These are phyloP conservation scores for Lytechinus variegatus DNA, from an alignment of 35 echinoderm and acorn worm species.

Conservation along the genomic window DNA sequence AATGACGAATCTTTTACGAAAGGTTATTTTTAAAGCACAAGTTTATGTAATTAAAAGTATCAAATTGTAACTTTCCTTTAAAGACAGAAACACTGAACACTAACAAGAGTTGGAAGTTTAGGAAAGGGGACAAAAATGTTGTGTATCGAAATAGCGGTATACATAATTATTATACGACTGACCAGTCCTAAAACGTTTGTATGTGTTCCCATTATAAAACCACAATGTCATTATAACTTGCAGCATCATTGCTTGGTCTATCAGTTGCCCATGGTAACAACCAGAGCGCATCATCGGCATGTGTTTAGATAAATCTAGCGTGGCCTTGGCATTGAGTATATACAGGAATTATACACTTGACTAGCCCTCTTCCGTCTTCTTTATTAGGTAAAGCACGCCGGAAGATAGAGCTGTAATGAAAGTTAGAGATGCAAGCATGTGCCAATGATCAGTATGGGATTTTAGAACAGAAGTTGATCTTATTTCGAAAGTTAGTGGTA, in stretches of 20 bases:
- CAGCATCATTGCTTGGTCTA: background rate
- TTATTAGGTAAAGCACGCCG: background rate
- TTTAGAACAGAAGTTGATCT: background rate
- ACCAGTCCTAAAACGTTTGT: background rate
- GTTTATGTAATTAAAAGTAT: too few species aligned
- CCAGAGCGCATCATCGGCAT: background rate
- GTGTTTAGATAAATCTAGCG: background rate
- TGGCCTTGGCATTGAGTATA: background rate
- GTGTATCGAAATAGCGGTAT: too few species aligned
- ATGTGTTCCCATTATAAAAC: background rate
- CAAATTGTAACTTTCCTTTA: too few species aligned
- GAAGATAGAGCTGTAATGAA: background rate
- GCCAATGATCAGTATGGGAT: background rate
- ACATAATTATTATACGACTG: too few species aligned
- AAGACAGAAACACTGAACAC: too few species aligned
- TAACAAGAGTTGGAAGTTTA: too few species aligned
- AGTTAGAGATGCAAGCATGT: background rate
- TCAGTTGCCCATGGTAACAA: background rate
- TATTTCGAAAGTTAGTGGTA: background rate
- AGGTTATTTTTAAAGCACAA: too few species aligned
- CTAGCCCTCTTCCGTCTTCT: conserved; percentile 7
- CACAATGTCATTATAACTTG: background rate
- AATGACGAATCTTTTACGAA: too few species aligned
- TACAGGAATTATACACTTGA: conserved; percentile 1
- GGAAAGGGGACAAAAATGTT: too few species aligned